Evolutionary conservation across 2,113 vertebrate genomes (phyloP).

Genomic region (Labeo rohita): DNA sequence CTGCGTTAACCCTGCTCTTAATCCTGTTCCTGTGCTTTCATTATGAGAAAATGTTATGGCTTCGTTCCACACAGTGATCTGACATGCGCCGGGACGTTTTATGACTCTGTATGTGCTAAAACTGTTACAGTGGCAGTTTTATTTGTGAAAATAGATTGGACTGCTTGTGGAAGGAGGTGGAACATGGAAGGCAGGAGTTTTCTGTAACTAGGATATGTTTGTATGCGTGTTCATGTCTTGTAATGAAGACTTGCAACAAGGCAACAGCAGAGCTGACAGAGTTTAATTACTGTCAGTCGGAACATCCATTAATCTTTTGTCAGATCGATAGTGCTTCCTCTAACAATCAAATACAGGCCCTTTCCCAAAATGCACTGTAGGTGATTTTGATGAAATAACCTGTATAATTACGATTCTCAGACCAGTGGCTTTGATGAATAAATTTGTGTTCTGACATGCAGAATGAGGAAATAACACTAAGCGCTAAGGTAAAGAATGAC

Average conservation of each 20-base stretch:
- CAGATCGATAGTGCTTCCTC: conserved; percentile 24
- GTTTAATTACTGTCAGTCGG: conserved; percentile 20
- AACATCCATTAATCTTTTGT: conserved; percentile 20
- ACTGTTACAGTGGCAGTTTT: conserved; percentile 32
- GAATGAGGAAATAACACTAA: neutral
- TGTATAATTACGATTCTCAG: neutral
- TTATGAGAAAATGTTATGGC: neutral
- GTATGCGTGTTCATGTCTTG: conserved; percentile 6
- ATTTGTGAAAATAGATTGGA: conserved; percentile 20
- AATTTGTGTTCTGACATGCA: neutral
- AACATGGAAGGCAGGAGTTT: neutral
- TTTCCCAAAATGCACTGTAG: neutral
- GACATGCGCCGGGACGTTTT: neutral
- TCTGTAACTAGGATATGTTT: conserved; percentile 5
- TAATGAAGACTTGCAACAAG: conserved; percentile 28
- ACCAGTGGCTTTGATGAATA: neutral
- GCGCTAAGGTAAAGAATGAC: neutral
- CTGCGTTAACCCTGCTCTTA: neutral
- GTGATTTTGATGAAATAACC: neutral
- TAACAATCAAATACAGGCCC: conserved; percentile 13
- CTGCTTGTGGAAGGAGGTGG: neutral
- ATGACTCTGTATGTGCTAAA: conserved; percentile 24
- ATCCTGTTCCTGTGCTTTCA: neutral
- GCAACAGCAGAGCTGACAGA: conserved; percentile 1
- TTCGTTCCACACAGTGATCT: neutral